A percentile compares a stretch with the other conserved stretches of the same genome.
Conservation (phyloP, 2,888 invertebrate genomes). For the Watsonalla binaria region DNA sequence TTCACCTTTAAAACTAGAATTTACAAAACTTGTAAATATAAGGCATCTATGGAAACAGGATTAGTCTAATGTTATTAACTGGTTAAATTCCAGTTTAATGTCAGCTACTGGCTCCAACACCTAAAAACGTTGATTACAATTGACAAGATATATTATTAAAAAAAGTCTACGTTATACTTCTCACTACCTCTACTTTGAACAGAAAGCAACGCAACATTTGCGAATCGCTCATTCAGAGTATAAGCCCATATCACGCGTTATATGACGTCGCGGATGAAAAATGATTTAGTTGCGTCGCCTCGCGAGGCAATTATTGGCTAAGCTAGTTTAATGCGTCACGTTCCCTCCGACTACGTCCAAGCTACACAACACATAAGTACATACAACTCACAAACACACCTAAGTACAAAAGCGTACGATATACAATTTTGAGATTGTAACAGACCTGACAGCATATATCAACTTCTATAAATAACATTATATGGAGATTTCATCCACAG, state of each 20-base stretch:
- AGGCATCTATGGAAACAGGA: no score
- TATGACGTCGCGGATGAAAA: no score
- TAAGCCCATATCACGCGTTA: no score
- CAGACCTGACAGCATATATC: conserved; percentile 23
- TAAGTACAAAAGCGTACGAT: conserved; percentile 65
- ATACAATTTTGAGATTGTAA: conserved; percentile 48
- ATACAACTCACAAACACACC: conserved; percentile 42
- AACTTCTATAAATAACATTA: neutral
- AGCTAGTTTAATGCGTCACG: neutral
- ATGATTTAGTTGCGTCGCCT: no score
- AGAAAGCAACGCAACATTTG: neutral
- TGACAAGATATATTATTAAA: neutral
- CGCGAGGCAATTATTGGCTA: no score
- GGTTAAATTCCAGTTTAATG: no score
- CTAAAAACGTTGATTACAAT: no score
- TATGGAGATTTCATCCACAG: neutral
- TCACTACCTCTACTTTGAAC: neutral
- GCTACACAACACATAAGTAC: conserved; percentile 39
- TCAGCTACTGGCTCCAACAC: no score
- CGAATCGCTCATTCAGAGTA: no score
- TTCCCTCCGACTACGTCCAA: conserved; percentile 8
- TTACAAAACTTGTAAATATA: no score
- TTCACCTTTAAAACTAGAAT: no score
- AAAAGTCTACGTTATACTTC: neutral
- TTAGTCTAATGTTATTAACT: no score